These are phyloP conservation scores for Sorex maritimensis DNA, from an alignment of 2,797 vertebrate species.

Conservation along the genomic window DNA sequence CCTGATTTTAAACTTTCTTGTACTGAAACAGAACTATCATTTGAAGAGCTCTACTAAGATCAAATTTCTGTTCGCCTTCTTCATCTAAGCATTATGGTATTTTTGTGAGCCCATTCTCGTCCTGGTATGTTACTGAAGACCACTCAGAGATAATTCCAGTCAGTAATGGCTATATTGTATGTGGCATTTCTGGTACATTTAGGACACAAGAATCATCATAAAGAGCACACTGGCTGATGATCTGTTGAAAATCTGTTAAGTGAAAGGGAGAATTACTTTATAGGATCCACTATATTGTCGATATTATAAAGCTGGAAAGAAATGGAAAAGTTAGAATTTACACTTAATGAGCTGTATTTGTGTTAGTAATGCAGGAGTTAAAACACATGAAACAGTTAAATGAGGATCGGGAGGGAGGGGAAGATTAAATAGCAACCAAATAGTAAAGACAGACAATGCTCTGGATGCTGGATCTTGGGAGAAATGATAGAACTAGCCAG, in stretches of 20 bases:
- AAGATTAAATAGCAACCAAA: conserved; percentile 83
- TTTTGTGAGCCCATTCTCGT: conserved; percentile 22
- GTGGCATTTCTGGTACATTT: background rate
- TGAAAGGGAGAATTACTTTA: conserved; percentile 60
- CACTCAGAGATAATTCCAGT: conserved; percentile 7
- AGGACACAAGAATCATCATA: conserved; percentile 13
- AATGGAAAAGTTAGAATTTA: conserved; percentile 70
- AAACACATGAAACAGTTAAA: conserved; percentile 77
- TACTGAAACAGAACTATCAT: background rate
- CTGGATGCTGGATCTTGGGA: conserved; percentile 70
- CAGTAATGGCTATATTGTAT: conserved; percentile 15
- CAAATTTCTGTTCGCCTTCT: conserved; percentile 29
- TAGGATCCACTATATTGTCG: conserved; percentile 20
- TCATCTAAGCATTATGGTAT: background rate
- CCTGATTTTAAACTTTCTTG: conserved; percentile 39
- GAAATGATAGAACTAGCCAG: conserved; percentile 66
- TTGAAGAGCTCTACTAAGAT: background rate
- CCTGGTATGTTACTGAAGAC: background rate
- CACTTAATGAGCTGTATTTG: conserved; percentile 79
- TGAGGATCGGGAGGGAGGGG: conserved; percentile 63
- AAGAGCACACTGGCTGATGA: conserved; percentile 40
- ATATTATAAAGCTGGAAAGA: conserved; percentile 69
- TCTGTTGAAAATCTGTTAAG: conserved; percentile 68
- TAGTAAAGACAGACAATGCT: conserved; percentile 78
- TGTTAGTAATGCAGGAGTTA: conserved; percentile 80